Base-by-base conservation (phyloP, 1,140 invertebrate genomes). In the Temnothorax nylanderi region DNA sequence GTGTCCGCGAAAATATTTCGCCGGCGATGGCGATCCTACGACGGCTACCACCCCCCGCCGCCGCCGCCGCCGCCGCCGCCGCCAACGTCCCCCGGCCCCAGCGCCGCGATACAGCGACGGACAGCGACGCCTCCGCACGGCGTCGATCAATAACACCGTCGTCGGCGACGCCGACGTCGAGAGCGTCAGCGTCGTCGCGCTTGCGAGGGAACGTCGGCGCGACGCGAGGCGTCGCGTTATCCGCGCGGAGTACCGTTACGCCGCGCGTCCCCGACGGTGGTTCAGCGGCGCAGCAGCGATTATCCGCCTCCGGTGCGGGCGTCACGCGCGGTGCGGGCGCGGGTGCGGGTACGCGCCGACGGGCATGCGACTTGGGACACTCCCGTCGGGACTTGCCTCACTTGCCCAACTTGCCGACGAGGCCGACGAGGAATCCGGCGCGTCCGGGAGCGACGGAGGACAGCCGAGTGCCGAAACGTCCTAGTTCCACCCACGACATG, bases 121-220 rank as follows among this genome's bases (percentile, higher is more conserved):
- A 75, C 64, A 91, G 71, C 85, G 90, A 91, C 89, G 90, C 89
- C 90, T 87, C 80, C 87, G 87, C 85, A 60, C 78, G 80, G 87
- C 90, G 87, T 71, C 89, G 90, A 91, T 91, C 90, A 91, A 91
- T 91, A 91, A 88, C 90, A 86, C 85, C 37, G 90, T 71, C 87
- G 89, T 51, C 87, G 87, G 71, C 87, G 87, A 87, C 89, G 89
- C 84, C 89, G 89, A 47, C 89, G 75, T 87, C 89, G 87, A 86
- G 77, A 85, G 84, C 89, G 89, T 87, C 80, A 85, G 84, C 89
- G 89, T 87, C 80, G 90, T 89, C 86, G 87, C 78, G 88, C 72
- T 64, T 71, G 78, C 89, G 60, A 90, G 74, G 60, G 87, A 91
- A 84, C 89, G 87, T 82, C 78, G 87, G 88, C 72, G 90, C 81